These are phyloP conservation scores for Aphyosemion australe DNA, from an alignment of 2,113 vertebrate genomes.

Conservation along the genomic window DNA sequence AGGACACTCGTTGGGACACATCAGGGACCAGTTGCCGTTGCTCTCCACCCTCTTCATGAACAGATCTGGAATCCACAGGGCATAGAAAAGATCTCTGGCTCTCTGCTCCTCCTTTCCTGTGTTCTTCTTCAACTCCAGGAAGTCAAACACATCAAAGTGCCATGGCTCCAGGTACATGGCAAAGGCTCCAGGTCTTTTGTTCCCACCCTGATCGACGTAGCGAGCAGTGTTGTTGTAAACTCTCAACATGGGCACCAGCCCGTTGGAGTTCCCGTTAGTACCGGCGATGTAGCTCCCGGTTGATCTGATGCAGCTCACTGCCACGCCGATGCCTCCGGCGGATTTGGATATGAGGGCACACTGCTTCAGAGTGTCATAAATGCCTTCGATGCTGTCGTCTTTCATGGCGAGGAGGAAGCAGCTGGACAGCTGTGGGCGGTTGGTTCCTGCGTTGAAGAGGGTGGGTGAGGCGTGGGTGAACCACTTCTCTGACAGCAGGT, in stretches of 20 bases:
- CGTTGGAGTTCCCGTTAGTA: constrained; percentile 97
- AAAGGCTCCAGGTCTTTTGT: constrained; percentile 97
- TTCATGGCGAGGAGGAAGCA: constrained; percentile 98
- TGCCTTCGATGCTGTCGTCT: constrained; percentile 98
- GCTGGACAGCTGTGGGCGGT: constrained; percentile 94
- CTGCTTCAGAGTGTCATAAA: constrained; percentile 97
- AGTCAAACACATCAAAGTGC: constrained; percentile 96
- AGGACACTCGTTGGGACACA: constrained; percentile 95
- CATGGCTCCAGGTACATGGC: constrained; percentile 98
- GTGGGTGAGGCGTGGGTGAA: constrained; percentile 98
- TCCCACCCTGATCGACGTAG: constrained; percentile 96
- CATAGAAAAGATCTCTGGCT: constrained; percentile 96
- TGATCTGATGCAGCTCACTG: constrained; percentile 94
- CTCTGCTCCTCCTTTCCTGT: constrained; percentile 97
- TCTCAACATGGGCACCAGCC: constrained; percentile 96
- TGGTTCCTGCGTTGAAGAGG: constrained; percentile 96
- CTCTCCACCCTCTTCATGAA: constrained; percentile 97
- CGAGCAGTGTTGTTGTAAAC: constrained; percentile 98
- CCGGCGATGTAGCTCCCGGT: constrained; percentile 98
- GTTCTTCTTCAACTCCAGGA: constrained; percentile 98
- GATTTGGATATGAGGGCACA: constrained; percentile 98
- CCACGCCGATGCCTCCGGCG: constrained; percentile 93
- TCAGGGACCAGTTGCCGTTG: constrained; percentile 95
- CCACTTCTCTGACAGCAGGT: constrained; percentile 95
- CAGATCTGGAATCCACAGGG: constrained; percentile 95